Conservation (phyloP, 2,113 vertebrate species). For the Coracopsis vasa region DNA sequence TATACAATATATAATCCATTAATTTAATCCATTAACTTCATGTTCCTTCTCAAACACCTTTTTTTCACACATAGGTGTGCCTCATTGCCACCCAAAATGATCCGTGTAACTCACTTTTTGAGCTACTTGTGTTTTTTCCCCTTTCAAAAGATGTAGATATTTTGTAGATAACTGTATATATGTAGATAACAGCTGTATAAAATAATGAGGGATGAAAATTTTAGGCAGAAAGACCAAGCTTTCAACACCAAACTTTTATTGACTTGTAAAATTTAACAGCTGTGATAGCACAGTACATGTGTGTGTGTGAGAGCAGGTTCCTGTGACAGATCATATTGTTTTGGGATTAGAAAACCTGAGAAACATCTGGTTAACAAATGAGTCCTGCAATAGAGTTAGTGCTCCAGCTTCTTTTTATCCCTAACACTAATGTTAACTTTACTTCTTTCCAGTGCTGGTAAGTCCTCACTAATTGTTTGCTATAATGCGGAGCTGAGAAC, state of each 20-base stretch:
- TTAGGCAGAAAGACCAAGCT: background rate
- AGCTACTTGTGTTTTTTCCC: background rate
- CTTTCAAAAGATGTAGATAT: background rate
- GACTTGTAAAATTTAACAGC: background rate
- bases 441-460: background rate
- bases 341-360: background rate
- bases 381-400: background rate
- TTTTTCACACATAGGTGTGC: background rate
- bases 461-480: background rate
- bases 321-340: background rate
- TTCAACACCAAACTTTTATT: background rate
- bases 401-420: background rate
- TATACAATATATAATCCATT: background rate
- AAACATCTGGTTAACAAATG: conserved; percentile 18
- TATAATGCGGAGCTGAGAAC: background rate
- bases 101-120: background rate
- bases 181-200: background rate
- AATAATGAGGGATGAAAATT: background rate
- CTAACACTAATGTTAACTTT: background rate
- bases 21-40: background rate
- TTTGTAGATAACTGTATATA: background rate
- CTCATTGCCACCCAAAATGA: background rate
- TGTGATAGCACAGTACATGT: background rate
- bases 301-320: background rate
- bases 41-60: background rate